Conservation (phyloP, 2,797 vertebrate genomes). For the Danio choprae region DNA sequence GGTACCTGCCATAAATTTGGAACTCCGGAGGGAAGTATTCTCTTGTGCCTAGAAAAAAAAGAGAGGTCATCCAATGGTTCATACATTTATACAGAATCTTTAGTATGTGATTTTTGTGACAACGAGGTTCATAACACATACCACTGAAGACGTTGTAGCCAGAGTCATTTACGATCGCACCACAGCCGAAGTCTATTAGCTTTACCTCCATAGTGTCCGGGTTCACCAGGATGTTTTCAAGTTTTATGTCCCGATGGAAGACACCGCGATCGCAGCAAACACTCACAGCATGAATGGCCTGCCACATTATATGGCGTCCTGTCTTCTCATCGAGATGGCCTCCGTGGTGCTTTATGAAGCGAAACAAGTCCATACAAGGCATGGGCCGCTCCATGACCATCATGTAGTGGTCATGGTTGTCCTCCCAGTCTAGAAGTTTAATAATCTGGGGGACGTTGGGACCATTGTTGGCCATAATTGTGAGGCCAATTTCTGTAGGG, state of each 20-base stretch:
- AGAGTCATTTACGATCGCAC: not conserved
- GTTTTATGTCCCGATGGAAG: not conserved
- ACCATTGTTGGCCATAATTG: too few species aligned
- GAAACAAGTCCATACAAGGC: not conserved
- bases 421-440: not conserved
- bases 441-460: not conserved
- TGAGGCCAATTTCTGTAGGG: too few species aligned
- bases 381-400: not conserved
- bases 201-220: slow-evolving; percentile 4
- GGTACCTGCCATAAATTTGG: not conserved
- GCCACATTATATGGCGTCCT: not conserved
- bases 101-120: not conserved
- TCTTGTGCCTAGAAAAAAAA: not conserved
- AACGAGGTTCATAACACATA: not conserved
- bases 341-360: not conserved
- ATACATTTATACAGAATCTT: not conserved
- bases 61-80: not conserved
- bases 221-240: not conserved
- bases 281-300: not conserved
- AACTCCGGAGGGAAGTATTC: not conserved
- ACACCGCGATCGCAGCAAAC: not conserved
- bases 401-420: not conserved
- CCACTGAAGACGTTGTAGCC: not conserved
- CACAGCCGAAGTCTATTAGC: not conserved
- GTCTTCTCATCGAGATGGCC: not conserved